These are phyloP conservation scores for Ips typographus DNA, from an alignment of 1,140 invertebrate species.

Conservation along the genomic window DNA sequence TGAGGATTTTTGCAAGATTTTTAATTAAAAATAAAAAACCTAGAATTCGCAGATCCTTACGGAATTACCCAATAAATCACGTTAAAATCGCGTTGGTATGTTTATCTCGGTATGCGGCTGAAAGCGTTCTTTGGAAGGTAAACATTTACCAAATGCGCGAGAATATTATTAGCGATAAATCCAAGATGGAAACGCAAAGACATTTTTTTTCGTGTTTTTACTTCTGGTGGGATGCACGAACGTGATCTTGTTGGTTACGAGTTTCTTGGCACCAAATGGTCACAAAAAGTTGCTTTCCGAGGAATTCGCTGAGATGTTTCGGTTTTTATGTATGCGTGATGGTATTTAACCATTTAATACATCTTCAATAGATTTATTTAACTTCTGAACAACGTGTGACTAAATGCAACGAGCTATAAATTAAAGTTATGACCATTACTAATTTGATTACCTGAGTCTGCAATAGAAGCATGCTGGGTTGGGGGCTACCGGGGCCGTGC, in stretches of 20 bases:
- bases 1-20: constrained; percentile 3
- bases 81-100: constrained; percentile 8
- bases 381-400: not conserved
- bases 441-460: constrained; percentile 59
- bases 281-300: too few species aligned
- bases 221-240: too few species aligned
- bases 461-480: constrained; percentile 66
- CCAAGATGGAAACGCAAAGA: too few species aligned
- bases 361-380: too few species aligned
- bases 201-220: too few species aligned
- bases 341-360: too few species aligned
- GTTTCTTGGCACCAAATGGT: too few species aligned
- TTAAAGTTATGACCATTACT: not conserved
- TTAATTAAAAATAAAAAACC: constrained; percentile 4
- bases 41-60: not conserved
- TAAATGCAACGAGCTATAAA: not conserved
- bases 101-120: constrained; percentile 1
- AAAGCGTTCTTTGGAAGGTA: not conserved
- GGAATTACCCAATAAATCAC: constrained; percentile 10
- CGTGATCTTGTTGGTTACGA: too few species aligned
- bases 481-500: constrained; percentile 49
- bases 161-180: too few species aligned
- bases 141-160: not conserved
- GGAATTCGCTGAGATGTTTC: too few species aligned
- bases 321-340: too few species aligned